These are phyloP conservation scores for Sabatieria punctata DNA, from an alignment of 2,888 invertebrate species.

Conservation along the genomic window DNA sequence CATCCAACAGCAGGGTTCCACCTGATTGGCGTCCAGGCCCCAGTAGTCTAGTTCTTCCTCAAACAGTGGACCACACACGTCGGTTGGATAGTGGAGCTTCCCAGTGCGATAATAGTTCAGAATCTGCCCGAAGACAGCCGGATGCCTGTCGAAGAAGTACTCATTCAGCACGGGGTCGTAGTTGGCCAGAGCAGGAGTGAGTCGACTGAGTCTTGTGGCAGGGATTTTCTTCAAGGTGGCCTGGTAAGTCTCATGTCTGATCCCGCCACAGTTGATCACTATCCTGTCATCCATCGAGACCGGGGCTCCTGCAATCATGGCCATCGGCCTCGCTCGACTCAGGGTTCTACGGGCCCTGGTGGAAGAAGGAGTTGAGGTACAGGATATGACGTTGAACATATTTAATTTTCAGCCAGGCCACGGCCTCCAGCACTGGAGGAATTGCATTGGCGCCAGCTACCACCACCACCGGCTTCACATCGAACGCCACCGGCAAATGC, in stretches of 20 bases:
- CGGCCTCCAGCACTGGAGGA: no score
- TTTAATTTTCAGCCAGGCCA: no score
- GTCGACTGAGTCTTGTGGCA: slow-evolving; percentile 40
- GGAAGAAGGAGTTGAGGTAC: no score
- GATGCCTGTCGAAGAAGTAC: slow-evolving; percentile 92
- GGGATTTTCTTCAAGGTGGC: neutral
- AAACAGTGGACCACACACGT: slow-evolving; percentile 95
- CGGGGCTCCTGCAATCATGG: no score
- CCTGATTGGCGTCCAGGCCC: slow-evolving; percentile 95
- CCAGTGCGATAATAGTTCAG: slow-evolving; percentile 70
- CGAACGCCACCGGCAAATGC: no score
- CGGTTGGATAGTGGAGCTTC: slow-evolving; percentile 94
- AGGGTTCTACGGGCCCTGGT: no score
- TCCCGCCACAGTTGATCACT: neutral
- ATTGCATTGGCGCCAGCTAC: no score
- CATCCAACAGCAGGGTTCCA: slow-evolving; percentile 39
- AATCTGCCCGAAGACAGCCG: slow-evolving; percentile 59
- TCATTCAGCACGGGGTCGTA: slow-evolving; percentile 98
- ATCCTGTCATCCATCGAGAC: neutral
- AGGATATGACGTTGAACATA: no score
- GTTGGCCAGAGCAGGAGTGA: slow-evolving; percentile 87
- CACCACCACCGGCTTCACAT: no score
- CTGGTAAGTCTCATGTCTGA: neutral
- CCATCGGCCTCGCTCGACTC: no score
- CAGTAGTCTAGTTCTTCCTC: slow-evolving; percentile 98